Conservation (phyloP, 2,113 vertebrate genomes). For the Carlito syrichta region DNA sequence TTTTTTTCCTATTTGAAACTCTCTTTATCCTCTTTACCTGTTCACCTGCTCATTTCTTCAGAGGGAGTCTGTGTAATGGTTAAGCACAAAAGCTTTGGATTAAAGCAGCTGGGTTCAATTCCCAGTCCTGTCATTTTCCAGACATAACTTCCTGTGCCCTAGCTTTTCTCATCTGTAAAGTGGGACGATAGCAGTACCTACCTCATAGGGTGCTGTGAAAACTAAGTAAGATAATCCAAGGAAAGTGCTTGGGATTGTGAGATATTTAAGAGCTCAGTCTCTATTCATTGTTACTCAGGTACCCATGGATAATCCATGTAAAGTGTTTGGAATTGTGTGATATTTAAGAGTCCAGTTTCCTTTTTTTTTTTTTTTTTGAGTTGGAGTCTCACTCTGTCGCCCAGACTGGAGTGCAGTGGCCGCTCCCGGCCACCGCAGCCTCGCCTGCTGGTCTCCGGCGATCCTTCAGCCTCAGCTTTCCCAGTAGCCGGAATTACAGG, state of each 20-base stretch:
- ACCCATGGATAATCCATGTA: accelerated
- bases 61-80: background rate
- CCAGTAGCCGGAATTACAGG: background rate
- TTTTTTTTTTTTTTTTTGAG: background rate
- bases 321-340: background rate
- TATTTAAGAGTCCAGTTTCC: background rate
- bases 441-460: too few relatives aligned
- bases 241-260: background rate
- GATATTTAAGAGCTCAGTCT: background rate
- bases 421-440: too few relatives aligned
- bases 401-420: background rate
- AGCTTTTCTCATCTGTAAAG: background rate
- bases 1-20: background rate
- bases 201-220: background rate
- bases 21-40: background rate
- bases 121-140: background rate
- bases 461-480: too few relatives aligned
- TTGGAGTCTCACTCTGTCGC: accelerated
- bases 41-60: background rate
- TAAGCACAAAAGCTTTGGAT: background rate
- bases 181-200: background rate
- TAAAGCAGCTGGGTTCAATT: background rate
- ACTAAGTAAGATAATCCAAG: background rate
- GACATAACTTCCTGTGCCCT: background rate
- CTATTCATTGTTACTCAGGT: background rate